Conservation (phyloP, 2,797 vertebrate genomes). For the Danionella dracula region DNA sequence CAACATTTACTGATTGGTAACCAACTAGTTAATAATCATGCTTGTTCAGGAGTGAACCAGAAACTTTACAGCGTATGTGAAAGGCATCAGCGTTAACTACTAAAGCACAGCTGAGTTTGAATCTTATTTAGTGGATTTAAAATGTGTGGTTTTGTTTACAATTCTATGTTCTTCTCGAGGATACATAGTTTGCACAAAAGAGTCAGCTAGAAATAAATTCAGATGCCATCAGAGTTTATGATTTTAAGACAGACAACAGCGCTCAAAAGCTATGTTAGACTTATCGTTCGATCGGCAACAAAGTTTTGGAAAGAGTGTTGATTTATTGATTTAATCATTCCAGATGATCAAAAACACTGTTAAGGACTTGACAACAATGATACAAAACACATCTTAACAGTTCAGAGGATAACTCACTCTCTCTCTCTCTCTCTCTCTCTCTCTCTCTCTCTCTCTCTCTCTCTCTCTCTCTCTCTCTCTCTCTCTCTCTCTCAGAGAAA, state of each 20-base stretch:
- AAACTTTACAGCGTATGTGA: too few relatives aligned
- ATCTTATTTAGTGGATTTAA: constrained; percentile 36
- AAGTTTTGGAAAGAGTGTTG: constrained; percentile 13
- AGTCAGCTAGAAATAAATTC: too few relatives aligned
- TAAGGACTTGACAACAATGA: constrained; percentile 18
- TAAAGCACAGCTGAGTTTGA: too few relatives aligned
- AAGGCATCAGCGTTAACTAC: too few relatives aligned
- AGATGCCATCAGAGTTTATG: too few relatives aligned
- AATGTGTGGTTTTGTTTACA: constrained; percentile 34
- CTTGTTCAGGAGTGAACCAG: too few relatives aligned
- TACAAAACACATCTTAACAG: constrained; percentile 9
- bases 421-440: background rate
- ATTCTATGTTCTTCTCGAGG: constrained; percentile 7
- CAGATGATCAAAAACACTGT: constrained; percentile 21
- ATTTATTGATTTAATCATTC: constrained; percentile 36
- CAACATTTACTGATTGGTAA: too few relatives aligned
- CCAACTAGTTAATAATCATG: too few relatives aligned
- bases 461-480: background rate
- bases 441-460: background rate
- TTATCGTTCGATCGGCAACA: constrained; percentile 21
- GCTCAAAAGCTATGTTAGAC: background rate
- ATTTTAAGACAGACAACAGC: background rate
- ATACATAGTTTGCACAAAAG: too few relatives aligned
- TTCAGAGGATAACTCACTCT: background rate
- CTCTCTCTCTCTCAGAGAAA: background rate